Base-by-base conservation (phyloP, 2,113 vertebrate species). In the Paramormyrops kingsleyae region DNA sequence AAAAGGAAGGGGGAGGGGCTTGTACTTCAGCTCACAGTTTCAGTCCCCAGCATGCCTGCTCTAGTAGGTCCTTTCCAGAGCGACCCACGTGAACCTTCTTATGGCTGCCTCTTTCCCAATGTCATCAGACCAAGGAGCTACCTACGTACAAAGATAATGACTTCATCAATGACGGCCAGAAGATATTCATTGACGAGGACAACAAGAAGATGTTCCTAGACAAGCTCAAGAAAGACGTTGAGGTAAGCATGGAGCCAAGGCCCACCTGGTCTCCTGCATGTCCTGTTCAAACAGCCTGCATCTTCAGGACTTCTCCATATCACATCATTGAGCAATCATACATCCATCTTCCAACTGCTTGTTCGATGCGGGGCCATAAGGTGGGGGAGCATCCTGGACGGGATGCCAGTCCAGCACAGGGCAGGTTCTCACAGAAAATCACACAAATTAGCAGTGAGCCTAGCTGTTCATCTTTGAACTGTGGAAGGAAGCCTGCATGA, bases 131-230 rank as follows among this genome's bases (percentile, higher is more conserved):
- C 92, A 98, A 98, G 95, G 97, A 98, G 91, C 95, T 98, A 89
- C 97, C 97, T 44, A 98, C 97, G 0, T 97, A 97, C 94, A 98
- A 98, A 95, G 97, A 98, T 92, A 98, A 98, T 52, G 97, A 98
- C 93, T 98, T 98, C 94, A 97, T 97, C 93, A 98, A 97, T 0
- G 96, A 98, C 24, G 97, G 97, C 66, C 97, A 97, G 91, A 98
- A 97, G 95, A 97, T 98, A 93, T 96, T 94, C 91, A 97, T 97
- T 86, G 97, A 97, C 90, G 97, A 97, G 83, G 95, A 94, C 90
- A 96, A 96, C 94, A 98, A 97, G 93, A 97, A 97, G 92, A 94
- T 97, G 91, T 98, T 98, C 93, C 95, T 97, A 89, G 97, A 97
- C 93, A 97, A 97, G 91, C 96, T 98, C 90, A 97, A 95, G 91